phyloP scores from a whole-genome alignment of 2,888 invertebrate species.

The Dyspetes luteomarginatus region DNA sequence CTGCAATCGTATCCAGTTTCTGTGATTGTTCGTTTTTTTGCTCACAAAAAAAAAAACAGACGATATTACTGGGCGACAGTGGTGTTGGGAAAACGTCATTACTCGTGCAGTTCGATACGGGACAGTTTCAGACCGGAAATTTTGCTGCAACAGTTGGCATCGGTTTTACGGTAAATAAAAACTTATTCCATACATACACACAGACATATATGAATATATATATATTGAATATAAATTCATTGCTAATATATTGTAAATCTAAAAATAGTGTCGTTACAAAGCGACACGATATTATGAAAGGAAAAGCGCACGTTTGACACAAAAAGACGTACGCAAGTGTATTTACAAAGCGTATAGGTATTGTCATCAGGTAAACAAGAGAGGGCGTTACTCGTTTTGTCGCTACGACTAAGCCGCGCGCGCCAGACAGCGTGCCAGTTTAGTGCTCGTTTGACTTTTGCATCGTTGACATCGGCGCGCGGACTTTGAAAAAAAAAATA shows the following conservation, averaged over 20 bases:
- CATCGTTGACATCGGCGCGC: conserved; percentile 40
- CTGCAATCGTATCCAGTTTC: too few relatives aligned
- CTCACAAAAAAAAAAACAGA: conserved; percentile 88
- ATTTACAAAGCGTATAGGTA: neutral
- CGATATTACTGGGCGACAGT: conserved; percentile 96
- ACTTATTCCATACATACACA: too few relatives aligned
- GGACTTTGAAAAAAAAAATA: too few relatives aligned
- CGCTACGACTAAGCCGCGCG: conserved; percentile 9
- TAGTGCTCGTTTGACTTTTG: conserved; percentile 54
- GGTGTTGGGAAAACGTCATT: conserved; percentile 97
- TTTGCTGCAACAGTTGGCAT: conserved; percentile 98
- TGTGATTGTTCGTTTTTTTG: too few relatives aligned
- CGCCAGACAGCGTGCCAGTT: conserved; percentile 7
- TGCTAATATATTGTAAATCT: too few relatives aligned
- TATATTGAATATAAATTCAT: too few relatives aligned
- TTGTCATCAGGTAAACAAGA: too few relatives aligned
- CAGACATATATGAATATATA: neutral
- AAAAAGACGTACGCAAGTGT: too few relatives aligned
- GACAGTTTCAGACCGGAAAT: conserved; percentile 94
- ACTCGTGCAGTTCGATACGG: conserved; percentile 96
- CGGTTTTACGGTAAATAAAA: conserved; percentile 97
- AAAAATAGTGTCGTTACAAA: too few relatives aligned
- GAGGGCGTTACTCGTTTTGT: neutral
- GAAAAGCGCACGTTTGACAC: too few relatives aligned
- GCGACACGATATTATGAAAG: too few relatives aligned